These are phyloP conservation scores for Hystrix cristata DNA, from an alignment of 2,113 vertebrate genomes.

Conservation along the genomic window DNA sequence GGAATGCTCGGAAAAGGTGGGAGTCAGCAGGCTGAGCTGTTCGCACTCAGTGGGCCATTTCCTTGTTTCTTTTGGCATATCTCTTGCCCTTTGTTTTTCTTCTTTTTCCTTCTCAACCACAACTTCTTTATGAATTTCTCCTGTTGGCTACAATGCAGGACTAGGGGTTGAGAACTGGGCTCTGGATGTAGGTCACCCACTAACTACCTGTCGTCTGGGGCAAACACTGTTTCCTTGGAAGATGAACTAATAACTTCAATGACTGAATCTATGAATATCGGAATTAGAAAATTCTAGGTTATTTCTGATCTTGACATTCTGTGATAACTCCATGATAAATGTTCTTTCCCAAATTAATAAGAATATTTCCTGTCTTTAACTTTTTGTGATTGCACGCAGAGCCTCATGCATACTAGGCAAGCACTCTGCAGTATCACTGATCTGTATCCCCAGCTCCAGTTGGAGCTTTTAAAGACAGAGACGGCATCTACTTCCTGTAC, in stretches of 20 bases:
- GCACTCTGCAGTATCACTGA: neutral
- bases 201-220: neutral
- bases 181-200: neutral
- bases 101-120: too few relatives aligned
- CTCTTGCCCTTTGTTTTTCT: too few relatives aligned
- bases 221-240: neutral
- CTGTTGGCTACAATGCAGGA: neutral
- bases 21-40: neutral
- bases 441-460: neutral
- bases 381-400: neutral
- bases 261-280: neutral
- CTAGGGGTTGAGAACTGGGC: neutral
- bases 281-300: neutral
- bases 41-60: rapidly evolving
- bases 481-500: neutral
- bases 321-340: neutral
- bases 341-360: neutral
- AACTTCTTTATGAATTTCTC: neutral
- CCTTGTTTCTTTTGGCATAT: neutral
- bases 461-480: neutral
- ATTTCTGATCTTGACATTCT: neutral
- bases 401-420: neutral
- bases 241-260: neutral
- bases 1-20: neutral
- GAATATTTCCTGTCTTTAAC: neutral